Base-by-base conservation (phyloP, 23 tunicate genomes). In the Pegea sp. region DNA sequence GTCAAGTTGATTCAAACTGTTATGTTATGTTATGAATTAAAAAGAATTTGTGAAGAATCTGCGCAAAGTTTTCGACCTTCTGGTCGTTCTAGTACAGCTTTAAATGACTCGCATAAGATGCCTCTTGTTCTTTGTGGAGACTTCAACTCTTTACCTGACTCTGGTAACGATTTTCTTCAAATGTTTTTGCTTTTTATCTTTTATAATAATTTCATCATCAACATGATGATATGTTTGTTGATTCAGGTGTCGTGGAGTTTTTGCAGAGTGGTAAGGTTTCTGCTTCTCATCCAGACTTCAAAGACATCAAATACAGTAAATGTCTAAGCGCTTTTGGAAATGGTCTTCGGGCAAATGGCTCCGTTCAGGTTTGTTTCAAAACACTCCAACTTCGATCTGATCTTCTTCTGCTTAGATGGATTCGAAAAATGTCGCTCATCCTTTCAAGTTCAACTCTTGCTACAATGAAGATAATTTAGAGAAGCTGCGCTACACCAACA, bases 1-100 rank as follows among this genome's bases (percentile, higher is more conserved):
- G 99, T 91, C 51, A 91, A 91, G 52, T 52, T 91, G 61, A 78
- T 91, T 38, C 99, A 91, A 50, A 74, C 99, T 5, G 71, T 91
- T 22, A 72, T 91, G 72, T 54, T 91, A 4, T 79, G 93, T 31
- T 77, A 72, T 42, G 99, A 91, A 55, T 26, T 91, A 61, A 74
- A 79, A 30, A 58, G 76, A 24, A 67, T 91, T 46, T 71, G 81
- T 44, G 81, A 79, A 54, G 81, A 73, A 30, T 72, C 81, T 28
- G 59, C 26, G 34, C 95, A 69, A 43, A 73, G 64, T 38, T 50
- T 84, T 56, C 67, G 92, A 42, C 69, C 67, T 23, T 22, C 49
- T 22, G 72, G 72, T 5, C 42, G 75, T 22, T 46, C 70, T 7
- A 33, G 76, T 1, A 16, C 46, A 38, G 66, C 59, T 2, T 59